Conservation (phyloP, 2,113 vertebrate genomes). For the Psilopogon haemacephalus region DNA sequence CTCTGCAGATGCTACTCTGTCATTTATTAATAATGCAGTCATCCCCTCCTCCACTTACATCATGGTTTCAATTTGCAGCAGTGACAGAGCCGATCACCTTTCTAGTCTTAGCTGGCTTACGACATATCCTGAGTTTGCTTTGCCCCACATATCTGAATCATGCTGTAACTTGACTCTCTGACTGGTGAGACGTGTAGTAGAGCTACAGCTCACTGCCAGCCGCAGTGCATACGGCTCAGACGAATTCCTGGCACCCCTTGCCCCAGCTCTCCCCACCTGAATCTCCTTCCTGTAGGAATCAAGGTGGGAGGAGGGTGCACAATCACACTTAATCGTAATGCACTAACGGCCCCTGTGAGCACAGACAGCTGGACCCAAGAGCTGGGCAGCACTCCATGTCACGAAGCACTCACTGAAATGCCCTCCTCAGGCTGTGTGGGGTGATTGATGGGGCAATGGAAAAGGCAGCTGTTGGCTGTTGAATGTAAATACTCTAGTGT, state of each 20-base stretch:
- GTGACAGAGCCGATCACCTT: conserved; percentile 25
- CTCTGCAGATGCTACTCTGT: background rate
- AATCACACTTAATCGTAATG: fast-evolving
- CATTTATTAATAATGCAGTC: background rate
- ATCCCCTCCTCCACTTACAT: background rate
- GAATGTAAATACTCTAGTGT: background rate
- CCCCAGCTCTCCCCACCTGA: background rate
- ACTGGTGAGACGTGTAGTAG: background rate
- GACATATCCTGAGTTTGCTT: background rate
- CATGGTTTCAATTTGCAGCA: conserved; percentile 28
- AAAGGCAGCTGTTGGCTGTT: background rate
- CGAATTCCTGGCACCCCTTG: background rate
- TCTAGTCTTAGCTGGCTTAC: background rate
- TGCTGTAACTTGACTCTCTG: conserved; percentile 6
- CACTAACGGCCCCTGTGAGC: fast-evolving
- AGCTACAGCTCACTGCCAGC: background rate
- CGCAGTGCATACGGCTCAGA: fast-evolving
- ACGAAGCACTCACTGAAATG: fast-evolving
- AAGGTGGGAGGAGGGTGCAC: background rate
- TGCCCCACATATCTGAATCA: background rate
- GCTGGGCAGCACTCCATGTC: background rate
- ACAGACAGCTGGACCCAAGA: fast-evolving
- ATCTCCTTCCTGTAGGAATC: background rate
- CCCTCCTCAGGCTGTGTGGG: background rate
- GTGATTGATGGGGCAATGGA: background rate